Conservation (phyloP, 1,140 invertebrate genomes). For the Portunus trituberculatus region DNA sequence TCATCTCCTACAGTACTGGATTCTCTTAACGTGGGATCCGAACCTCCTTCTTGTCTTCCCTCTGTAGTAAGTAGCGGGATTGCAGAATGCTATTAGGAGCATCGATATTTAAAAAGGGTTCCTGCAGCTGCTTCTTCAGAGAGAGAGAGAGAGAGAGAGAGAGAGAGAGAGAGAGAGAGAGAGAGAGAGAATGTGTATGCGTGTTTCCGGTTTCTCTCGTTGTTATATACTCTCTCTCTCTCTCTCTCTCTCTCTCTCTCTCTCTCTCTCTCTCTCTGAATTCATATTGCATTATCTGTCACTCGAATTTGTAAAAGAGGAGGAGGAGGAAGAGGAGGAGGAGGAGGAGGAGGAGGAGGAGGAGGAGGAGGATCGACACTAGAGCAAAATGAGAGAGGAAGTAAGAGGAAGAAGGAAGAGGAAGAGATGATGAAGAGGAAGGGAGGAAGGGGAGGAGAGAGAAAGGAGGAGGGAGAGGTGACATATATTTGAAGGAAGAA, state of each 20-base stretch:
- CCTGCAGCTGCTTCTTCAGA: background rate
- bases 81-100: background rate
- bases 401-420: background rate
- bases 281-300: too few species aligned
- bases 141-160: background rate
- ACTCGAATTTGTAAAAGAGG: background rate
- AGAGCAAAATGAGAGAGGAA: background rate
- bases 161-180: too few species aligned
- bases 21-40: background rate
- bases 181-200: too few species aligned
- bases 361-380: background rate
- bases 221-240: background rate
- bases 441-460: background rate
- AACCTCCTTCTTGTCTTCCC: background rate
- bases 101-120: background rate
- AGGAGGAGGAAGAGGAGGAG: constrained; percentile 21
- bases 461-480: background rate
- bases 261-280: too few species aligned
- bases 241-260: too few species aligned
- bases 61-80: too few species aligned
- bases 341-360: background rate
- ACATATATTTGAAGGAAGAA: background rate
- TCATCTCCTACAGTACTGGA: background rate
- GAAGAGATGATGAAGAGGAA: background rate
- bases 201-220: background rate